Evolutionary conservation across 2,888 invertebrate species (phyloP).

Genomic region (Dione vanillae): DNA sequence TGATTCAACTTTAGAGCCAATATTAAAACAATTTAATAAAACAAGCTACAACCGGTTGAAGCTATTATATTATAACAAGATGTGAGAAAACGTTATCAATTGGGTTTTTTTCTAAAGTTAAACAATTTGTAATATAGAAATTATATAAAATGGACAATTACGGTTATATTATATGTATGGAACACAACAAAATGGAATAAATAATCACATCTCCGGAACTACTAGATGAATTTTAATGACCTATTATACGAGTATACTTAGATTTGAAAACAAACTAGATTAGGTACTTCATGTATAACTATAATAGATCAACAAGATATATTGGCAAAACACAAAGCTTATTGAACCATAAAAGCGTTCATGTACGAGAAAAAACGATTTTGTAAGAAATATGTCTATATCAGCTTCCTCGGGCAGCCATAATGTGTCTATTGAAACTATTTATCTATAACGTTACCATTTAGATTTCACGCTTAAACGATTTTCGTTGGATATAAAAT

Average conservation of each 20-base stretch:
- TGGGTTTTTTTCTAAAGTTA: not conserved
- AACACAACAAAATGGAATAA: no score
- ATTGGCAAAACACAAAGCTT: not conserved
- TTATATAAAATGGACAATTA: not conserved
- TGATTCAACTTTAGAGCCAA: conserved; percentile 17
- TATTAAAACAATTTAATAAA: conserved; percentile 13
- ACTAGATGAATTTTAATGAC: no score
- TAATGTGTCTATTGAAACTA: conserved; percentile 16
- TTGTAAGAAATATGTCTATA: not conserved
- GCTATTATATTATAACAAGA: conserved; percentile 16
- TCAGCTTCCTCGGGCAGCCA: not conserved
- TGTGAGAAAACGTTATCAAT: not conserved
- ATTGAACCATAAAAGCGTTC: not conserved
- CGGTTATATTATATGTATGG: not conserved
- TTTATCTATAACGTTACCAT: conserved; percentile 5
- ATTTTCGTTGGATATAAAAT: not conserved
- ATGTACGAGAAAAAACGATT: not conserved
- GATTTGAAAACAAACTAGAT: no score
- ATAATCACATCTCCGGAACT: no score
- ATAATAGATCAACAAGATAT: not conserved
- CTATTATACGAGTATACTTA: no score
- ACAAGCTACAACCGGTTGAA: conserved; percentile 8
- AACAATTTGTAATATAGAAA: not conserved
- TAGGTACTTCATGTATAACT: no score
- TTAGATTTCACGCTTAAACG: conserved; percentile 6